phyloP scores from a whole-genome alignment of 2,888 invertebrate species.

The Drosophila mercatorum region DNA sequence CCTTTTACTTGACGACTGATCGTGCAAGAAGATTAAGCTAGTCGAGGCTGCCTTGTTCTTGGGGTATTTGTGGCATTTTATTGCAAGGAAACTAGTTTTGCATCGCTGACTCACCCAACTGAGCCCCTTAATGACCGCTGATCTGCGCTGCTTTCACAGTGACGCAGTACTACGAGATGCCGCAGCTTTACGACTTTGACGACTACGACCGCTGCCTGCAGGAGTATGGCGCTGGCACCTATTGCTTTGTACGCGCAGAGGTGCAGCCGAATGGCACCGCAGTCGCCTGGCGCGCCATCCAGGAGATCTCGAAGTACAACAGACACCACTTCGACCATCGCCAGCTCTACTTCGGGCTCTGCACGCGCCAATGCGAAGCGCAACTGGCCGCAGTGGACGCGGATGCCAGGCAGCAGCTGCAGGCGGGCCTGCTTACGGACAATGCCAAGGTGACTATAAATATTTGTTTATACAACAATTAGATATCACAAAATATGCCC shows the following conservation, averaged over 20 bases:
- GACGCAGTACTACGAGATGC: slow-evolving; percentile 84
- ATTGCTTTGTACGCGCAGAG: slow-evolving; percentile 82
- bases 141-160: slow-evolving; percentile 57
- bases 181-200: slow-evolving; percentile 81
- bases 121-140: slow-evolving; percentile 36
- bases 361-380: slow-evolving; percentile 71
- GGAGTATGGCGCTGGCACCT: slow-evolving; percentile 68
- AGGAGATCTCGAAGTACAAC: slow-evolving; percentile 72
- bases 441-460: slow-evolving; percentile 72
- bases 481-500: neutral
- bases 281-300: slow-evolving; percentile 75
- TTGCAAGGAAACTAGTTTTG: slow-evolving; percentile 42
- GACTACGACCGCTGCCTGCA: slow-evolving; percentile 83
- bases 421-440: slow-evolving; percentile 67
- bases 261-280: slow-evolving; percentile 67
- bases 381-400: slow-evolving; percentile 52
- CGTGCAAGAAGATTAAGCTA: slow-evolving; percentile 12
- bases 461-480: no score
- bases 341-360: slow-evolving; percentile 80
- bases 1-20: slow-evolving; percentile 44
- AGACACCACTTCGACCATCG: slow-evolving; percentile 82
- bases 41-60: slow-evolving; percentile 23
- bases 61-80: slow-evolving; percentile 28
- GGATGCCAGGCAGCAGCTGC: slow-evolving; percentile 48
- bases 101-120: slow-evolving; percentile 24